Conservation (phyloP, 92 coral and sea anemone species). For the Blastomussa wellsi region DNA sequence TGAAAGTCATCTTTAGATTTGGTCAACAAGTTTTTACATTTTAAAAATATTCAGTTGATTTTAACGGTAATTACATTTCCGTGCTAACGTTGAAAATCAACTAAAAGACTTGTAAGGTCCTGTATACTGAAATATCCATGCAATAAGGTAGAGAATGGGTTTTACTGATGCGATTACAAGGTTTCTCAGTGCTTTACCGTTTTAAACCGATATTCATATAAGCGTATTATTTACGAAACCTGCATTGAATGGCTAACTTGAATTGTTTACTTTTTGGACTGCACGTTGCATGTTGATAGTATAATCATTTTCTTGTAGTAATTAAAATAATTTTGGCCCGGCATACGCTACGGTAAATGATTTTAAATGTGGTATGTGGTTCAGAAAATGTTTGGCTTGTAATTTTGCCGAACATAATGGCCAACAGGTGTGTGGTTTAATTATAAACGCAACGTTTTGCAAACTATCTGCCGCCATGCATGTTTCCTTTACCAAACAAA, state of each 20-base stretch:
- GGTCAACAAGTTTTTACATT: too few species aligned
- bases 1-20: too few species aligned
- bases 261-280: background rate
- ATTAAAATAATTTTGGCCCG: background rate
- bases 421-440: background rate
- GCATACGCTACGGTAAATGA: background rate
- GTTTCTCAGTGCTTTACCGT: background rate
- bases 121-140: background rate
- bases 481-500: slow-evolving; percentile 3
- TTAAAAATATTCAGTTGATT: background rate
- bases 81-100: background rate
- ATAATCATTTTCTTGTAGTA: background rate
- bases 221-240: background rate
- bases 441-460: background rate
- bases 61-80: background rate
- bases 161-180: background rate
- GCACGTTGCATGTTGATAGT: background rate
- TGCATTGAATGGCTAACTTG: background rate
- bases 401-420: background rate
- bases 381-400: background rate
- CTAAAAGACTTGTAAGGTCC: background rate
- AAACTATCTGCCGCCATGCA: background rate
- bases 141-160: background rate
- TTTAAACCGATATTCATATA: background rate
- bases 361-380: too few species aligned